phyloP scores from a whole-genome alignment of 2,888 invertebrate genomes.

The Cecidostiba fungosa region DNA sequence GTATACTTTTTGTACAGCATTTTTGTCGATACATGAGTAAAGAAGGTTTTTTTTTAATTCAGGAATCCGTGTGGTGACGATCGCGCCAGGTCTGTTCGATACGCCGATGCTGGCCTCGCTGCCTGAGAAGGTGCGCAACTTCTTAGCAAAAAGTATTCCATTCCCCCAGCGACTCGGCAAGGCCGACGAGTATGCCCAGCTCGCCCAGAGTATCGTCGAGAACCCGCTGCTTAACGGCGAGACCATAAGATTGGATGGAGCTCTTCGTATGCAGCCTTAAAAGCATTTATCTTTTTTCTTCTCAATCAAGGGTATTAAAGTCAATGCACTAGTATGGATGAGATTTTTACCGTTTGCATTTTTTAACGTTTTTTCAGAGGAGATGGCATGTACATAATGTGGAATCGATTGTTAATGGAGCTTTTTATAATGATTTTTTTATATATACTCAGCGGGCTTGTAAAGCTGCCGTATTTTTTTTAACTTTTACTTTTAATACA shows the following conservation, averaged over 20 bases:
- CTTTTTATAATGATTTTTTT: constrained; percentile 35
- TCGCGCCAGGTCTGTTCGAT: constrained; percentile 82
- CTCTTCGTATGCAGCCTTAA: constrained; percentile 83
- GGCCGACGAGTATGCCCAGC: constrained; percentile 82
- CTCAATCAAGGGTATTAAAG: constrained; percentile 35
- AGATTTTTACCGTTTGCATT: not conserved
- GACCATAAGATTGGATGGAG: constrained; percentile 83
- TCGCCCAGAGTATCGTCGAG: constrained; percentile 82
- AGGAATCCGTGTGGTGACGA: constrained; percentile 73
- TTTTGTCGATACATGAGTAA: constrained; percentile 19
- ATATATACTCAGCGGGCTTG: constrained; percentile 1
- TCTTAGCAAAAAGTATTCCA: constrained; percentile 81
- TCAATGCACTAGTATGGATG: constrained; percentile 43
- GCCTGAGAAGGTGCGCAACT: constrained; percentile 81
- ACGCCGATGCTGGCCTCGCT: constrained; percentile 82
- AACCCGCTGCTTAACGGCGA: constrained; percentile 84
- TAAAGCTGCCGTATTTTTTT: not conserved
- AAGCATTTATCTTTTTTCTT: constrained; percentile 5
- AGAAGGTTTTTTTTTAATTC: not conserved
- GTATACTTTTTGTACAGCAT: constrained; percentile 34
- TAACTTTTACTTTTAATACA: not conserved
- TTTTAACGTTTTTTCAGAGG: constrained; percentile 5
- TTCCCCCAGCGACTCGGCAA: constrained; percentile 82
- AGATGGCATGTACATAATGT: constrained; percentile 44
- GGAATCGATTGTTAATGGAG: constrained; percentile 40